These are phyloP conservation scores for Sitodiplosis mosellana DNA, from an alignment of 1,140 invertebrate genomes.

Conservation along the genomic window DNA sequence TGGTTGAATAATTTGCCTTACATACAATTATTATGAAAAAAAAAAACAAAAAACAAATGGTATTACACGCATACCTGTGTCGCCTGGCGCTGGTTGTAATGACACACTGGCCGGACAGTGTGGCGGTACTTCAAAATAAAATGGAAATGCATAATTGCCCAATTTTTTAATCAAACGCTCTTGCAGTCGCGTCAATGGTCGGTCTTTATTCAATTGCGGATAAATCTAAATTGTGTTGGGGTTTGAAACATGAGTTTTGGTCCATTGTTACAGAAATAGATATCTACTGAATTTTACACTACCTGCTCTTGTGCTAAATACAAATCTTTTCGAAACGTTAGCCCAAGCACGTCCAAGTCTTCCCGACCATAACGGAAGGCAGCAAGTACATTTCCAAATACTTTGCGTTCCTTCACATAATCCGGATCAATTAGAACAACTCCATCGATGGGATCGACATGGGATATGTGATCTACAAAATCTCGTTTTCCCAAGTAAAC, in stretches of 20 bases:
- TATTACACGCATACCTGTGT: too few species aligned
- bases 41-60: too few species aligned
- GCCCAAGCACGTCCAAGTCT: slow-evolving; percentile 91
- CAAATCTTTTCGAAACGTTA: slow-evolving; percentile 97
- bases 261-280: too few species aligned
- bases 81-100: slow-evolving; percentile 86
- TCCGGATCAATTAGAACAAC: slow-evolving; percentile 97
- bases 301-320: slow-evolving; percentile 81
- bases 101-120: slow-evolving; percentile 94
- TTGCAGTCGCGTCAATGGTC: slow-evolving; percentile 76
- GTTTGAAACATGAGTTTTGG: too few species aligned
- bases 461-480: slow-evolving; percentile 40
- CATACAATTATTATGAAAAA: too few species aligned
- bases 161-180: slow-evolving; percentile 94
- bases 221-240: too few species aligned
- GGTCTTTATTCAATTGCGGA: slow-evolving; percentile 16
- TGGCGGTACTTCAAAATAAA: slow-evolving; percentile 94
- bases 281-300: too few species aligned
- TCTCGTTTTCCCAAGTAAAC: slow-evolving; percentile 95
- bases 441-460: slow-evolving; percentile 92
- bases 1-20: too few species aligned
- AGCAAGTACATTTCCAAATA: slow-evolving; percentile 90
- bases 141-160: slow-evolving; percentile 92
- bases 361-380: slow-evolving; percentile 97
- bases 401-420: slow-evolving; percentile 88